Evolutionary conservation across 2,797 vertebrate species (phyloP).

Genomic region (Brachyalestes nurse): DNA sequence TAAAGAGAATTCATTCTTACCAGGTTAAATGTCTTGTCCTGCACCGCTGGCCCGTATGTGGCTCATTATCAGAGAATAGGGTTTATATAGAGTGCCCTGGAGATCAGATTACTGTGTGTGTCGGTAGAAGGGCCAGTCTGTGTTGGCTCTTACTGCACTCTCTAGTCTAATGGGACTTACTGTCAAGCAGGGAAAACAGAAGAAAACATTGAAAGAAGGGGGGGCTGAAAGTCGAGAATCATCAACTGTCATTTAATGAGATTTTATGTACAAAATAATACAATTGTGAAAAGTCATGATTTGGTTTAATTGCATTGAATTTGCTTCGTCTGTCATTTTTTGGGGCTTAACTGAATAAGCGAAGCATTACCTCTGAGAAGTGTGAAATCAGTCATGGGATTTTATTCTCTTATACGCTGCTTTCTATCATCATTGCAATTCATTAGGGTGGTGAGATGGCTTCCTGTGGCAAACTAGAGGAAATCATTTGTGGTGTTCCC

Average conservation of each 20-base stretch:
- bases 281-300: constrained; percentile 48
- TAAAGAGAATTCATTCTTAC: constrained; percentile 20
- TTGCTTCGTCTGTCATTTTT: constrained; percentile 35
- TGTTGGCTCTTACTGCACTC: constrained; percentile 24
- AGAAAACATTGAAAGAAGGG: background rate
- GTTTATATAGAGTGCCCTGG: constrained; percentile 54
- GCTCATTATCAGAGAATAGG: constrained; percentile 18
- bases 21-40: constrained; percentile 24
- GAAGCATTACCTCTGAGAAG: constrained; percentile 46
- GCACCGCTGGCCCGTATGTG: background rate
- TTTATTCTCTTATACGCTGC: constrained; percentile 2
- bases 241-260: constrained; percentile 37
- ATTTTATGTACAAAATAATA: constrained; percentile 52
- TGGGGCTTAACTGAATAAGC: constrained; percentile 51
- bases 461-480: constrained; percentile 40
- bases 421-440: constrained; percentile 18
- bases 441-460: constrained; percentile 23
- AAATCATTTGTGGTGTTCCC: background rate
- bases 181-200: constrained; percentile 19
- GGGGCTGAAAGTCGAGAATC: constrained; percentile 14
- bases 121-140: background rate
- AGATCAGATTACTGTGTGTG: constrained; percentile 50
- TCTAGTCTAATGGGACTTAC: constrained; percentile 42
- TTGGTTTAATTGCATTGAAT: constrained; percentile 53
- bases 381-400: constrained; percentile 53